Evolutionary conservation across 2,888 invertebrate species (phyloP), one percentile per base, ranked within the genome.

Genomic region (Macrostomum cliftonense): DNA sequence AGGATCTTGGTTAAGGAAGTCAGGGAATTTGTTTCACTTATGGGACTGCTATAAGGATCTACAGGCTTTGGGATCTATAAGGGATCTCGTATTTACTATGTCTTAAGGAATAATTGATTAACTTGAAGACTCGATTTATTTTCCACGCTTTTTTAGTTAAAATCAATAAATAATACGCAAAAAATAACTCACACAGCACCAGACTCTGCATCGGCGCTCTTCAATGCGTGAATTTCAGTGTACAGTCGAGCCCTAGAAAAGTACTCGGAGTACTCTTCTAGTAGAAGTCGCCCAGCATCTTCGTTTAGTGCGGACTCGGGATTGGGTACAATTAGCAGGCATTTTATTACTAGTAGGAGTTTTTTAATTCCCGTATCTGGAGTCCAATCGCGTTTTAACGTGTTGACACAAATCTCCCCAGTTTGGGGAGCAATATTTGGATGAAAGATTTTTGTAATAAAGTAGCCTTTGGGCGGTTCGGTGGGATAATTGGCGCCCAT

Each of bases 351-450:
- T 71, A 88, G 73, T 67, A 93, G 76, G 72, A 89, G 83, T 73
- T 91, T 89, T 76, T 82, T 84, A 56, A 91, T 83, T 66, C 91
- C 91, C 67, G 88, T 79, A 75, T 88, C 86, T 54, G 87, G 80
- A 68, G 85, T 85, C 91, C 91, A 91, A 75, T 89, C 91, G 73
- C 83, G 87, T 72, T 86, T 85, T 54, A 93, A 76, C 53, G 91
- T 89, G 73, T 89, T 87, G 9, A 91, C 91, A 74, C 91, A 93
- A 64, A 93, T 91, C 73, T 89, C 89, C 53, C 91, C 91, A 73
- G 81, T 84, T 47, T 60, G 59, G 53, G 78, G 74, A 45, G 89
- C 82, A 59, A 93, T 89, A 75, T 93, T 93, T 21, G 91, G 91
- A 73, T 93, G 91, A 74, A 93, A 93, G 66, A 93, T 86, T 76